Evolutionary conservation across 2,797 vertebrate species (phyloP).

Genomic region (Gorsachius magnificus): DNA sequence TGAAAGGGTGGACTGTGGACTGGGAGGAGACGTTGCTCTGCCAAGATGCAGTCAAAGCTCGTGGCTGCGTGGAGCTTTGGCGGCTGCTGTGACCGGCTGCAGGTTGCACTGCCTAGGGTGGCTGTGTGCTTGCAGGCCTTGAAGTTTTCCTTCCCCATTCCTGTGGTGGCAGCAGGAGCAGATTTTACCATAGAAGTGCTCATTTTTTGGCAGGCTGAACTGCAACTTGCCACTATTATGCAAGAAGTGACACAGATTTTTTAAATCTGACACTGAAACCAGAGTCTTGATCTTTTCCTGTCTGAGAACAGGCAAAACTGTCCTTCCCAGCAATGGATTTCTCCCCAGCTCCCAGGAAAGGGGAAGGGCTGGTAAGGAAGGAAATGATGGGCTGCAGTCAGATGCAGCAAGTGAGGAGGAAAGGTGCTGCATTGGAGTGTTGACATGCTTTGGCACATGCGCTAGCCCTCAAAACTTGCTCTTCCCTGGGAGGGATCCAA

Average conservation of each 20-base stretch:
- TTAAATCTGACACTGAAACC: not conserved
- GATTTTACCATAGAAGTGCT: not conserved
- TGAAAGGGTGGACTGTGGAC: not conserved
- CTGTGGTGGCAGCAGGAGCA: accelerated
- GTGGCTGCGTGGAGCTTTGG: accelerated
- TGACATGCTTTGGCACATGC: not conserved
- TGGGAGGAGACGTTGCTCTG: accelerated
- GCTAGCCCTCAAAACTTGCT: not conserved
- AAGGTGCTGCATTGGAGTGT: not conserved
- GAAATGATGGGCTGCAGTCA: not conserved
- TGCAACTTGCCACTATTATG: not conserved
- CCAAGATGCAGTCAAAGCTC: accelerated
- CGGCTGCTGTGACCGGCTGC: not conserved
- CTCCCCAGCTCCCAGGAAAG: not conserved
- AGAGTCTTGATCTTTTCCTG: not conserved
- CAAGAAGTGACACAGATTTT: not conserved
- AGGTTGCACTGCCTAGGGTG: accelerated
- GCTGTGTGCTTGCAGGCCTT: not conserved
- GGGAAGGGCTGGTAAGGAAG: not conserved
- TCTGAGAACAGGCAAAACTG: not conserved
- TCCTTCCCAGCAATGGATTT: not conserved
- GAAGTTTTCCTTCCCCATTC: not conserved
- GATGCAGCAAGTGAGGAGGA: not conserved
- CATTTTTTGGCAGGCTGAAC: too few species aligned
- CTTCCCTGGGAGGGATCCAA: not conserved